A percentile compares a stretch with the other conserved stretches of the same genome.
Conservation (phyloP, 2,888 invertebrate genomes). For the Pseudoips prasinana region DNA sequence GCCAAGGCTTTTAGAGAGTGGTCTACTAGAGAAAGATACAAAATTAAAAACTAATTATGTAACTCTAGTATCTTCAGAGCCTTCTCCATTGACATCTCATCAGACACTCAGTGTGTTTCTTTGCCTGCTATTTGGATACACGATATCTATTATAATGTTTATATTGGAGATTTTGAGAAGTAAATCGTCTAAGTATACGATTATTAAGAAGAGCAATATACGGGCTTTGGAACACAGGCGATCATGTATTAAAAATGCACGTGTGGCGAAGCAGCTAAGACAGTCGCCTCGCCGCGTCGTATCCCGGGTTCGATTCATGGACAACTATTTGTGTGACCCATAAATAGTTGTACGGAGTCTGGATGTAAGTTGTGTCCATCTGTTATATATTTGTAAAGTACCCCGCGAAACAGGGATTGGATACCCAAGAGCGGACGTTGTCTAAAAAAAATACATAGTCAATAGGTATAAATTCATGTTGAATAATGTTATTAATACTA, state of each 20-base stretch:
- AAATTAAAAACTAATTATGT: slow-evolving; percentile 33
- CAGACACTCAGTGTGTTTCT: slow-evolving; percentile 56
- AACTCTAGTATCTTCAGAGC: slow-evolving; percentile 38
- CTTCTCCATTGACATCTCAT: slow-evolving; percentile 48
- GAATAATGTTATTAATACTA: background rate
- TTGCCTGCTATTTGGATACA: slow-evolving; percentile 47
- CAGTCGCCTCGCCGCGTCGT: no score
- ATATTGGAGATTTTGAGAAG: slow-evolving; percentile 43
- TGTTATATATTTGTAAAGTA: no score
- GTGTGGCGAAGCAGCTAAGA: no score
- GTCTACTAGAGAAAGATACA: slow-evolving; percentile 48
- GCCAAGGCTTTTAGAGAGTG: slow-evolving; percentile 56
- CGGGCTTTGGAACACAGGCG: slow-evolving; percentile 2
- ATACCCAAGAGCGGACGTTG: no score
- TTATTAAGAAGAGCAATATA: slow-evolving; percentile 25
- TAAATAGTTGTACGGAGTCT: no score
- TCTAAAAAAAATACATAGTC: background rate
- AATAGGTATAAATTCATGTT: background rate
- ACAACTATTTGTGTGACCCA: no score
- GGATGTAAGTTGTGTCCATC: no score
- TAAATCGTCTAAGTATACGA: slow-evolving; percentile 27
- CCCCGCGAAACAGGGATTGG: no score
- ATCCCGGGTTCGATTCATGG: no score
- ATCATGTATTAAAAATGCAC: background rate
- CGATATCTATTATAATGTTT: slow-evolving; percentile 45